Base-by-base conservation (phyloP, 1,140 invertebrate genomes). In the Oedothorax gibbosus region DNA sequence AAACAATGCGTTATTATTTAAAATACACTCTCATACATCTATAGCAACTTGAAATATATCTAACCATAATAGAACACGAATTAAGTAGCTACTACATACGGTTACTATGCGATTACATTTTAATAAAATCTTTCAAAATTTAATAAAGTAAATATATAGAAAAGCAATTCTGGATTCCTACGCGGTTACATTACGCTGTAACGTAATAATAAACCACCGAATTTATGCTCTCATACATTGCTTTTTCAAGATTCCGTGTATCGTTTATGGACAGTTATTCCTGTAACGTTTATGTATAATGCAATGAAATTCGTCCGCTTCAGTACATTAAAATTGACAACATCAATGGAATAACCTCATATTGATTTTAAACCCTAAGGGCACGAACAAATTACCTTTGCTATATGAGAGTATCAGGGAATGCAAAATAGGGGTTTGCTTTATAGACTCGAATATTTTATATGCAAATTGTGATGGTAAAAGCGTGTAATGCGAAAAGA, bases 291-390 rank as follows among this genome's bases (percentile, higher is more conserved):
- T 71, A n/a, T n/a, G n/a, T n/a, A n/a, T n/a, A n/a, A n/a, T n/a
- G n/a, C n/a, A n/a, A 50, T 71, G 18, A 18, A 71, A 71, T 71
- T 71, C 53, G 0, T 1, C 49, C 11, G 35, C 8, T 11, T 56
- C 15, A n/a, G 1, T 56, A 8, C 14, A 50, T 73, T 7, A 56
- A 57, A 73, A 73, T 56, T 57, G 53, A 9, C 71, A 50, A 12
- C 51, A 54, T 73, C 18, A 57, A 73, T n/a, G 71, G 57, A 73
- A 73, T 57, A 20, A 54, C 53, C 9, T 20, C 15, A 18, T 21
- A 20, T 73, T 73, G 71, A 73, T 73, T 57, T 54, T 20, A 73
- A 73, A 56, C n/a, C 53, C 71, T 9, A 18, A 57, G 53, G 68
- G 53, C 53, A 57, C 57, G 49, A 12, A 71, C 50, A 71, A 51